A percentile compares a stretch with the other conserved stretches of the same genome.
Conservation (phyloP, 2,888 invertebrate genomes). For the Lochmaea capreae region DNA sequence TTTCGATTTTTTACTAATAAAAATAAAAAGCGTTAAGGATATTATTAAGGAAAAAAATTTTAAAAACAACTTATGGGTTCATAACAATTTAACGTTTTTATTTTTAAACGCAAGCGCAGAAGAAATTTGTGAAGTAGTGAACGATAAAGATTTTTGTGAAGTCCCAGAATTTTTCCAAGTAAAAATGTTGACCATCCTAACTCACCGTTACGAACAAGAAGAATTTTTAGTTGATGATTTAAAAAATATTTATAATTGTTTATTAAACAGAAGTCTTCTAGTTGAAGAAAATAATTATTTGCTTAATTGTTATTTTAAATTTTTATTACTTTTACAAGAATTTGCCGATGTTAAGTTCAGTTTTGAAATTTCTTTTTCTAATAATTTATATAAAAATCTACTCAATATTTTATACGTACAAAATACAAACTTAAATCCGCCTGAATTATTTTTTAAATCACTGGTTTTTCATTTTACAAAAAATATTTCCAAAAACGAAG, state of each 20-base stretch:
- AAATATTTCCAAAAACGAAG: conserved; percentile 40
- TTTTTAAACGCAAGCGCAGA: conserved; percentile 38
- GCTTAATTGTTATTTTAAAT: conserved; percentile 49
- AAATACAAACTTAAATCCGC: conserved; percentile 1
- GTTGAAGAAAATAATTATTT: conserved; percentile 42
- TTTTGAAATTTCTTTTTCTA: conserved; percentile 19
- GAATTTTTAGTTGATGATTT: conserved; percentile 30
- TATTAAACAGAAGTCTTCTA: conserved; percentile 37
- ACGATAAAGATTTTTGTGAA: conserved; percentile 29
- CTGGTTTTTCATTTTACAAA: conserved; percentile 32
- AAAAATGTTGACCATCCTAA: conserved; percentile 49
- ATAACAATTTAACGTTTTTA: conserved; percentile 51
- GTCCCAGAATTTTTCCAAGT: conserved; percentile 46
- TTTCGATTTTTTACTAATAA: conserved; percentile 51
- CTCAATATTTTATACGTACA: conserved; percentile 45
- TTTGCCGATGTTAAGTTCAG: conserved; percentile 6
- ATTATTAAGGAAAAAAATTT: conserved; percentile 38
- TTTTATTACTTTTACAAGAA: conserved; percentile 44
- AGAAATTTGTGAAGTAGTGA: conserved; percentile 40
- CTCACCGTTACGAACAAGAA: conserved; percentile 40
- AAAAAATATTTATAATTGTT: conserved; percentile 36
- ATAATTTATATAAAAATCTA: conserved; percentile 50
- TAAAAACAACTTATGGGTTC: conserved; percentile 48
- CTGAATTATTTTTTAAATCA: conserved; percentile 35
- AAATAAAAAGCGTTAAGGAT: conserved; percentile 36